Evolutionary conservation across 2,888 invertebrate genomes (phyloP).

Genomic region (Andrena marginata): DNA sequence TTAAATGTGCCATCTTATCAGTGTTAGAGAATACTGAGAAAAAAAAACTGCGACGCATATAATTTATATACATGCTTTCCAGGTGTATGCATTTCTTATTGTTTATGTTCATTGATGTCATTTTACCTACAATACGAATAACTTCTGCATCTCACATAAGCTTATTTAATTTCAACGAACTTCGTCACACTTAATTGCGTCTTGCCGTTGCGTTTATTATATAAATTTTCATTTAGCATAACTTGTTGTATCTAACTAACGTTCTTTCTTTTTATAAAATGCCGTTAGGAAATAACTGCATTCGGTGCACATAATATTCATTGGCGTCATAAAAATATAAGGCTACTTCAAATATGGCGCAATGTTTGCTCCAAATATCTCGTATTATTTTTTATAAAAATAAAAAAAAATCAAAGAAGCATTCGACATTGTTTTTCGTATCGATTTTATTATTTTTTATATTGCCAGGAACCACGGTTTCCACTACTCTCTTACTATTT

Average conservation of each 20-base stretch:
- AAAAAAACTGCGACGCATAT: slow-evolving; percentile 59
- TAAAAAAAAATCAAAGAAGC: not conserved
- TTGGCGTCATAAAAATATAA: slow-evolving; percentile 34
- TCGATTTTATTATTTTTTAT: slow-evolving; percentile 34
- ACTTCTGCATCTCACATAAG: slow-evolving; percentile 58
- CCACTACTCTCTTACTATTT: slow-evolving; percentile 43
- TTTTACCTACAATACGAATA: slow-evolving; percentile 52
- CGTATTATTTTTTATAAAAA: no score
- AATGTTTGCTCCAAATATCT: slow-evolving; percentile 29
- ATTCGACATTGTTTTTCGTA: slow-evolving; percentile 14
- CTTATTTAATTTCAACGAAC: slow-evolving; percentile 59
- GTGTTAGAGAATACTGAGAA: slow-evolving; percentile 62
- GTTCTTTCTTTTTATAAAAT: slow-evolving; percentile 24
- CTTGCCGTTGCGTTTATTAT: slow-evolving; percentile 65
- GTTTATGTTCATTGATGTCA: slow-evolving; percentile 62
- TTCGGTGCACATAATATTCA: slow-evolving; percentile 40
- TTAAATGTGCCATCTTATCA: slow-evolving; percentile 72
- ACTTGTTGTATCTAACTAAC: slow-evolving; percentile 44
- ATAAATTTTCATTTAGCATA: slow-evolving; percentile 58
- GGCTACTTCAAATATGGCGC: slow-evolving; percentile 48
- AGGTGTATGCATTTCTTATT: slow-evolving; percentile 62
- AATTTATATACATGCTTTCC: slow-evolving; percentile 70
- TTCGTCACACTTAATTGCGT: slow-evolving; percentile 59
- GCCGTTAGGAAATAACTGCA: slow-evolving; percentile 42
- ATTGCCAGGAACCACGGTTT: slow-evolving; percentile 33